Evolutionary conservation across 2,888 invertebrate genomes (phyloP).

Genomic region (Chorisops tibialis): DNA sequence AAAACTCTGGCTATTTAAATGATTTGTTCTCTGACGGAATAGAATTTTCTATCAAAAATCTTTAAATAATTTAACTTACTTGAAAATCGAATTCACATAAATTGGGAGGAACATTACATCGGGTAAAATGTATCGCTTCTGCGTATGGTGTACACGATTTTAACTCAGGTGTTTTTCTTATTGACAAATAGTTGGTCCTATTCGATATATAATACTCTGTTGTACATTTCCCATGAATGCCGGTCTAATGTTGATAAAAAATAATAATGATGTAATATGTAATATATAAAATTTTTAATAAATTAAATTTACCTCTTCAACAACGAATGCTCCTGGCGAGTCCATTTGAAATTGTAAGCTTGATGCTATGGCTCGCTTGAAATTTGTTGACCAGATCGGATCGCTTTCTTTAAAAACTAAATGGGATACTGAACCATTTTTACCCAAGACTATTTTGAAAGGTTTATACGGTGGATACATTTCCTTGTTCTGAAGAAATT

Average conservation of each 20-base stretch:
- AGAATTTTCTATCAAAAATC: no score
- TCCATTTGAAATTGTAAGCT: constrained; percentile 60
- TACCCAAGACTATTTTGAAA: constrained; percentile 45
- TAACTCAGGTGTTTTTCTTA: constrained; percentile 50
- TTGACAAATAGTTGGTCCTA: constrained; percentile 48
- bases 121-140: constrained; percentile 49
- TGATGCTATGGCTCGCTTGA: constrained; percentile 65
- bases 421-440: constrained; percentile 48
- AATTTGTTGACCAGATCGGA: constrained; percentile 64
- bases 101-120: constrained; percentile 51
- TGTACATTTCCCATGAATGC: constrained; percentile 58
- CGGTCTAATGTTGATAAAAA: constrained; percentile 53
- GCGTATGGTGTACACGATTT: constrained; percentile 48
- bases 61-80: constrained; percentile 26
- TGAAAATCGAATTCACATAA: constrained; percentile 51
- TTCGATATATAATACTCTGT: constrained; percentile 53
- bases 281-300: no score
- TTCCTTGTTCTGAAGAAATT: constrained; percentile 51
- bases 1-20: no score
- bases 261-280: no score
- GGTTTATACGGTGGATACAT: constrained; percentile 52
- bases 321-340: constrained; percentile 50
- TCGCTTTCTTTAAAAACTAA: constrained; percentile 53
- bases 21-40: no score
- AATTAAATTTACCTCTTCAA: constrained; percentile 49